Evolutionary conservation across 2,888 invertebrate genomes (phyloP).

Genomic region (Drosophila siamana): DNA sequence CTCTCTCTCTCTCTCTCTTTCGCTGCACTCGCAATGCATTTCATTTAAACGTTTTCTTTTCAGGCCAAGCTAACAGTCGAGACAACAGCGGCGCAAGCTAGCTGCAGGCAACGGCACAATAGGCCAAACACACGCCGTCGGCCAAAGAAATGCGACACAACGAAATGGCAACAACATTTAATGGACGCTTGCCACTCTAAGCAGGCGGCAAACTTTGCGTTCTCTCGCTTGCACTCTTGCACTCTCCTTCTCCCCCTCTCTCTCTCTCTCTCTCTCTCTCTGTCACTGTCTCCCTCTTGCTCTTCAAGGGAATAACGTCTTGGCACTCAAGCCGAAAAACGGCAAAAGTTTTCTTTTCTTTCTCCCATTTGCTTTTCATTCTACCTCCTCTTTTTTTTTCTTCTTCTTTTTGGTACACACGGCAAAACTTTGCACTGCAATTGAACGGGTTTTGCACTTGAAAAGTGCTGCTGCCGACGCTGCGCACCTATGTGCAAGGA

Average conservation of each 20-base stretch:
- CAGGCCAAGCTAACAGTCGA: constrained; percentile 30
- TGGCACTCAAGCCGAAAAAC: constrained; percentile 63
- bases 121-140: constrained; percentile 34
- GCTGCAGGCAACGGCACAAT: constrained; percentile 20
- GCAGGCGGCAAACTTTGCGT: constrained; percentile 53
- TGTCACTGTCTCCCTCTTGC: not conserved
- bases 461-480: constrained; percentile 39
- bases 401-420: not conserved
- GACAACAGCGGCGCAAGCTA: not conserved
- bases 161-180: constrained; percentile 45
- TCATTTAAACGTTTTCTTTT: constrained; percentile 60
- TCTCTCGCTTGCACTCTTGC: no score
- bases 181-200: constrained; percentile 64
- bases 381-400: not conserved
- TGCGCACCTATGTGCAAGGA: constrained; percentile 59
- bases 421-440: constrained; percentile 61
- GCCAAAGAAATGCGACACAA: constrained; percentile 13
- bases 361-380: constrained; percentile 19
- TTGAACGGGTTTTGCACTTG: constrained; percentile 67
- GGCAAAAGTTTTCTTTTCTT: constrained; percentile 36
- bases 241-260: no score
- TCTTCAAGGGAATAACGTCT: no score
- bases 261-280: not conserved
- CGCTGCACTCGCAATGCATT: constrained; percentile 43
- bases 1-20: constrained; percentile 1